Percentiles rank a stretch among this genome's conserved stretches.
These are phyloP conservation scores for human (Homo sapiens) DNA, from an alignment of 2,113 vertebrate species.

Conservation along the genomic window DNA sequence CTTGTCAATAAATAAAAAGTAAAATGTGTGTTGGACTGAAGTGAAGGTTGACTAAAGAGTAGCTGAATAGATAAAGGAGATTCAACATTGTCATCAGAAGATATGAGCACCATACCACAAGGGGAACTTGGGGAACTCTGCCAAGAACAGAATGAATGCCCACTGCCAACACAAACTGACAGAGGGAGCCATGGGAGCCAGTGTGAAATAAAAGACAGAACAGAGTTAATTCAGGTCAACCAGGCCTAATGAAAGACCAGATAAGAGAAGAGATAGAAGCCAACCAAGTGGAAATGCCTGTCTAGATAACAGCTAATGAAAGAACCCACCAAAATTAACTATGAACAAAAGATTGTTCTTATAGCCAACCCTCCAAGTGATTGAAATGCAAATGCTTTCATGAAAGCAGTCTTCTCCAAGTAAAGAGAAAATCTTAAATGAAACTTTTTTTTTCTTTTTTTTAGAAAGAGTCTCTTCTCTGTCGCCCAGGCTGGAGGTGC, in stretches of 20 bases:
- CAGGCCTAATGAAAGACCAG: slow-evolving; percentile 35
- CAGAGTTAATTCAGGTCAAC: slow-evolving; percentile 32
- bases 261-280: slow-evolving; percentile 24
- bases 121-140: background rate
- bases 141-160: slow-evolving; percentile 32
- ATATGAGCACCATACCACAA: background rate
- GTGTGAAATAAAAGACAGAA: slow-evolving; percentile 35
- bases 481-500: no score
- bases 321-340: slow-evolving; percentile 39
- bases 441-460: background rate
- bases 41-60: slow-evolving; percentile 30
- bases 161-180: background rate
- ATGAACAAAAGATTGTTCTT: background rate
- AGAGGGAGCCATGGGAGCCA: background rate
- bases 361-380: background rate
- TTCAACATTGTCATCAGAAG: background rate
- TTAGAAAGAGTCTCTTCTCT: no score
- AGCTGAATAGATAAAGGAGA: background rate
- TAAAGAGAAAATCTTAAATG: background rate
- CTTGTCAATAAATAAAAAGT: slow-evolving; percentile 22
- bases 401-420: background rate
- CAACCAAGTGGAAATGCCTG: slow-evolving; percentile 44
- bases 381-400: slow-evolving; percentile 33
- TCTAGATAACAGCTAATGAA: background rate
- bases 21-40: background rate